Base-by-base conservation (phyloP, 1,140 invertebrate species). In the Drosophila ananassae region DNA sequence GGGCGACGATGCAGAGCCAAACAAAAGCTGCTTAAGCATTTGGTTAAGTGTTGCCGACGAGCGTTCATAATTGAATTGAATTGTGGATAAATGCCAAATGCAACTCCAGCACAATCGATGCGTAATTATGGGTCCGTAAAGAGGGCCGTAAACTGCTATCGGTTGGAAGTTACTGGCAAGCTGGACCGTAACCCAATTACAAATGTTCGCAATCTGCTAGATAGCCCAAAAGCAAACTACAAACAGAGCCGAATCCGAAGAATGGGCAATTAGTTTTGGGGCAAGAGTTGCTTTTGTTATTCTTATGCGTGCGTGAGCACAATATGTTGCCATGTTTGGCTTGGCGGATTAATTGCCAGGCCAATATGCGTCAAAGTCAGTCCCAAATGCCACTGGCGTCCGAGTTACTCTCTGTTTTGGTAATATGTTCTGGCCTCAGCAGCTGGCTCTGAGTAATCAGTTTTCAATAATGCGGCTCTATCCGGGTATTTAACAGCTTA, bases 51-150 rank as follows among this genome's bases (percentile, higher is more conserved):
- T 62, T 63, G 61, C 59, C 60, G 72, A 79, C 59, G 62, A 57
- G 64, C 28, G 39, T 59, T 56, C 53, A 60, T 85, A 85, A 85
- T 85, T 87, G 47, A 85, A 85, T 85, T 87, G 50, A 77, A 85
- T 81, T 85, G 73, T 59, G 75, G 53, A 51, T 56, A 87, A 85
- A 59, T 87, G 82, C 53, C 63, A 87, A 85, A 41, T 85, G 81
- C 73, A 85, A 52, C 51, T 25, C 10, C 25, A 48, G 56, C 73
- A 87, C 82, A 85, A 87, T 87, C 48, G 55, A 60, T 64, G 63
- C 77, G 73, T 85, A 85, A 85, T 85, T 85, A 85, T 73, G 21
- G 55, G 54, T 30, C 73, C 46, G 56, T 56, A 76, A 63, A 60
- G 63, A 64, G 71, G 68, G 56, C 47, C 59, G 2, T 67, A 67